Evolutionary conservation across 2,113 vertebrate genomes (phyloP).

Genomic region (Zosterops borbonicus): DNA sequence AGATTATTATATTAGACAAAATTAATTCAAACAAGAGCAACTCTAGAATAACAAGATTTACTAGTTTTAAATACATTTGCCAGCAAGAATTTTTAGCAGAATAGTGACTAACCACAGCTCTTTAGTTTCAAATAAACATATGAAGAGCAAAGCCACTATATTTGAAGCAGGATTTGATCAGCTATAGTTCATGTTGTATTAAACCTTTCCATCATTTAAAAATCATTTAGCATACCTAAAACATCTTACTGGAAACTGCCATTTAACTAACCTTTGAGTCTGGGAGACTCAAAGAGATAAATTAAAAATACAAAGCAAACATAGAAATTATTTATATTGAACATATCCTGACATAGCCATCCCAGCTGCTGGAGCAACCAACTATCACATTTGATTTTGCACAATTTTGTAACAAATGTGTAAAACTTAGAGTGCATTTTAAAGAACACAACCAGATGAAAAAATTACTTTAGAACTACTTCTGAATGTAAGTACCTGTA

Average conservation of each 20-base stretch:
- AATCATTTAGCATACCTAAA: neutral
- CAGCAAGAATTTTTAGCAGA: neutral
- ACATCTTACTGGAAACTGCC: neutral
- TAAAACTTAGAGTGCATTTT: neutral
- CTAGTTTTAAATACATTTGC: neutral
- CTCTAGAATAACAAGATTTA: neutral
- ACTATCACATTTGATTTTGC: neutral
- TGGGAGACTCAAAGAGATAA: neutral
- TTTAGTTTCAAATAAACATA: neutral
- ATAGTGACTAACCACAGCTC: neutral
- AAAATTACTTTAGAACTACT: neutral
- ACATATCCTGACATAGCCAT: neutral
- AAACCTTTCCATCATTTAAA: neutral
- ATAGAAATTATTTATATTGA: neutral
- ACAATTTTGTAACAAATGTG: neutral
- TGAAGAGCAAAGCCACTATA: neutral
- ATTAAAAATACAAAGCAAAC: neutral
- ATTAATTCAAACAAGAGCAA: neutral
- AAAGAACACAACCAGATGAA: neutral
- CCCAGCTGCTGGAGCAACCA: neutral
- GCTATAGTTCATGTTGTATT: neutral
- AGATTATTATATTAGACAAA: neutral
- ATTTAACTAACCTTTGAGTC: neutral
- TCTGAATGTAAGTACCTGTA: slow-evolving; percentile 83
- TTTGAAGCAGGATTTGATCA: neutral